Evolutionary conservation across 2,888 invertebrate species (phyloP), one percentile per base, ranked within the genome.

Genomic region (Orgyia antiqua): DNA sequence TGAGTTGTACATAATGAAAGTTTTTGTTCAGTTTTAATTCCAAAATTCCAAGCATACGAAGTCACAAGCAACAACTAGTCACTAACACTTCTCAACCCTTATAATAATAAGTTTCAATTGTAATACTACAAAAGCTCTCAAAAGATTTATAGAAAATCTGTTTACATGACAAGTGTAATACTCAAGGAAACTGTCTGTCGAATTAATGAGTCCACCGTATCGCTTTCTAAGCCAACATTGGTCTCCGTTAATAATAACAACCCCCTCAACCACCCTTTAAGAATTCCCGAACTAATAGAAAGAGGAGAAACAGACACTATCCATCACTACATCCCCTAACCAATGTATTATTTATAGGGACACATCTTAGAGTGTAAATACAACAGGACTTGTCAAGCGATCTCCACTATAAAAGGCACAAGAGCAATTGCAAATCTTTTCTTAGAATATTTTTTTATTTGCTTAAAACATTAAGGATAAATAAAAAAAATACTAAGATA

Each of bases 291-390:
- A 75, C 83, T 84, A 86, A 84, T 84, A 86, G 84, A 86, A 86
- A 78, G 75, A 69, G 78, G 69, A 80, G 72, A 75, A 80, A 77
- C 77, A 77, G 69, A 73, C 48, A 43, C 79, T 67, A 86, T 86
- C 84, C 80, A 86, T 86, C 84, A 86, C 76, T 47, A 51, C 47
- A 39, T 42, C 55, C 73, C 82, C 80, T 73, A 70, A 66, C 68
- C 80, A 63, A 83, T 84, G 83, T 83, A 83, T 84, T 84, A 84
- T 84, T 84, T 84, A 84, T 83, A 67, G 83, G 76, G 75, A 76
- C 80, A 78, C 73, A n/a, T n/a, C n/a, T n/a, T n/a, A n/a, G n/a
- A n/a, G n/a, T n/a, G n/a, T n/a, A n/a, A n/a, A n/a, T n/a, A n/a
- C n/a, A n/a, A n/a, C n/a, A n/a, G n/a, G n/a, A n/a, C n/a, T n/a